These are phyloP conservation scores for Eupithecia abbreviata DNA, from an alignment of 2,888 invertebrate genomes.

Conservation along the genomic window DNA sequence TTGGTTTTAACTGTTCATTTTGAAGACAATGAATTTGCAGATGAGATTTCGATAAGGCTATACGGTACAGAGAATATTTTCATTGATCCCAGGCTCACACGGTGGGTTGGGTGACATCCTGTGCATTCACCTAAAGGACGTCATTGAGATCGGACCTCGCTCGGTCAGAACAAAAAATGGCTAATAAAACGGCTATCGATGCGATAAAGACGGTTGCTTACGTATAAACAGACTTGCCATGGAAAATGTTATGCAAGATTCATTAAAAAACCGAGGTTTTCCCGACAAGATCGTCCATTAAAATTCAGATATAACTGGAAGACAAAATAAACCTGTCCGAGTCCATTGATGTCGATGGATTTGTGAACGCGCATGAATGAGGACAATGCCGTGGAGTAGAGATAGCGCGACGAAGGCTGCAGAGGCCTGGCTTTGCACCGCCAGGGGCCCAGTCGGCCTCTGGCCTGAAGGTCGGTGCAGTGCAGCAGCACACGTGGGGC, in stretches of 20 bases:
- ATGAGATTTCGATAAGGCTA: neutral
- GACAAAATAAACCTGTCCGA: constrained; percentile 33
- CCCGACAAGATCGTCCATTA: constrained; percentile 20
- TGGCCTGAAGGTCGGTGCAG: constrained; percentile 56
- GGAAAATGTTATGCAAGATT: constrained; percentile 39
- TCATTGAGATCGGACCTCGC: constrained; percentile 32
- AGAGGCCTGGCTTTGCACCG: constrained; percentile 30
- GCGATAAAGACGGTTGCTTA: constrained; percentile 34
- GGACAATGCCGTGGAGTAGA: constrained; percentile 18
- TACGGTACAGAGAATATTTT: constrained; percentile 16
- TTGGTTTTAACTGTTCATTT: constrained; percentile 3
- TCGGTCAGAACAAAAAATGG: constrained; percentile 34
- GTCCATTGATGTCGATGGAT: constrained; percentile 32
- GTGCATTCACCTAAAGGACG: constrained; percentile 27
- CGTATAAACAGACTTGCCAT: constrained; percentile 33
- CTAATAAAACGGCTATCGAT: constrained; percentile 32
- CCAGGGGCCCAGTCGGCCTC: constrained; percentile 50
- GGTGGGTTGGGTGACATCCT: constrained; percentile 17
- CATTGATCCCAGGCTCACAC: constrained; percentile 18
- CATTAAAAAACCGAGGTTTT: constrained; percentile 23
- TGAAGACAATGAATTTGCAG: neutral
- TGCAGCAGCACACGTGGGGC: constrained; percentile 69
- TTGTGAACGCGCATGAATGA: constrained; percentile 17
- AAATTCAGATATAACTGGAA: constrained; percentile 12
- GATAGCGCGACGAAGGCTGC: constrained; percentile 30